phyloP scores from a whole-genome alignment of 2,888 invertebrate genomes.

The Chironomus riparius region DNA sequence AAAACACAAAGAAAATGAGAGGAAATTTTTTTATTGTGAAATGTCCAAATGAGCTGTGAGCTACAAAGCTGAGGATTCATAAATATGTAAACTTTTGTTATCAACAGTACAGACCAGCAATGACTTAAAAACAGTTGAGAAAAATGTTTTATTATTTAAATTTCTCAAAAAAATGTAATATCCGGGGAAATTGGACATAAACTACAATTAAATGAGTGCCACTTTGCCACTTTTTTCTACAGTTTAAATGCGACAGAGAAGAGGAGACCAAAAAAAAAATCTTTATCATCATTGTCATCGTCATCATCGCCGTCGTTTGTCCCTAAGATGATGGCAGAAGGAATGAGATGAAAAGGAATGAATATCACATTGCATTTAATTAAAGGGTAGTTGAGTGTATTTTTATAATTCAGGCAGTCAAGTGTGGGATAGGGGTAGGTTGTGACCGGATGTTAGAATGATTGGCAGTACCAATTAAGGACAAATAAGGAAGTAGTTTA shows the following conservation, averaged over 20 bases:
- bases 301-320: no score
- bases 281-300: background rate
- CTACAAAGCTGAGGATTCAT: background rate
- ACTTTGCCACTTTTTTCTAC: background rate
- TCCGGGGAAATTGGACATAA: conserved; percentile 22
- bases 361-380: background rate
- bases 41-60: conserved; percentile 1
- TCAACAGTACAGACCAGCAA: background rate
- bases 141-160: conserved; percentile 13
- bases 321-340: background rate
- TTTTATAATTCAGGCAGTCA: background rate
- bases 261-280: background rate
- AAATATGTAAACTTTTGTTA: background rate
- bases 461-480: no score
- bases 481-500: no score
- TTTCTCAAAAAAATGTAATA: conserved; percentile 6
- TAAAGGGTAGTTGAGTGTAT: background rate
- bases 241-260: background rate
- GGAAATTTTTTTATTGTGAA: background rate
- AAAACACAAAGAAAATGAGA: no score
- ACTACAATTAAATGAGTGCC: conserved; percentile 20
- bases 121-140: background rate
- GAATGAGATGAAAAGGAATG: background rate
- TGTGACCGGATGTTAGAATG: no score
- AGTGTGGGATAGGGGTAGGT: background rate